phyloP scores from a whole-genome alignment of 1,140 invertebrate genomes.

The Theocolax elegans region DNA sequence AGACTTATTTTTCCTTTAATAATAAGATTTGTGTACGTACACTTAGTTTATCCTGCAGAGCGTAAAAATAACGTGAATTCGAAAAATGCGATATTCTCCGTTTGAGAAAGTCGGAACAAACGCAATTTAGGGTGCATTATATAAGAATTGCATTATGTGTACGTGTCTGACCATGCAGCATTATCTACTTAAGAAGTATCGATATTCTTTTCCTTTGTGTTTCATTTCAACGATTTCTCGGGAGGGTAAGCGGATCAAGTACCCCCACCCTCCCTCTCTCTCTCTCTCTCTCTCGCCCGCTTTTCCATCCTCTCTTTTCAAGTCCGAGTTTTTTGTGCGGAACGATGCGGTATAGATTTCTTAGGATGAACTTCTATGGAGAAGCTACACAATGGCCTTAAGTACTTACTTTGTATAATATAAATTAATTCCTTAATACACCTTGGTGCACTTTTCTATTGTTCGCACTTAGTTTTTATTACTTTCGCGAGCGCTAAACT shows the following conservation, averaged over 20 bases:
- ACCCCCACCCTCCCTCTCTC: not conserved
- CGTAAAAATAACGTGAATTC: not conserved
- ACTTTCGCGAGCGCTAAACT: too few species aligned
- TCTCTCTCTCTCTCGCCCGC: not conserved
- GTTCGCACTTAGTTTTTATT: too few species aligned
- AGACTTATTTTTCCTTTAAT: too few species aligned
- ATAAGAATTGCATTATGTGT: constrained; percentile 7
- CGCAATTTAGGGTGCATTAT: constrained; percentile 4
- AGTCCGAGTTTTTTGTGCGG: constrained; percentile 11
- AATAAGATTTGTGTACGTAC: too few species aligned
- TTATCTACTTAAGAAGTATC: constrained; percentile 18
- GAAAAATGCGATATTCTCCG: constrained; percentile 2
- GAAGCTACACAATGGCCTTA: constrained; percentile 11
- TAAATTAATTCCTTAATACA: constrained; percentile 28
- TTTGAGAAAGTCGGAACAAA: constrained; percentile 13
- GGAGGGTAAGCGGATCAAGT: constrained; percentile 27
- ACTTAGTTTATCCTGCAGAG: not conserved
- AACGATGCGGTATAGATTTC: constrained; percentile 2
- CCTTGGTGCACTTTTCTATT: too few species aligned
- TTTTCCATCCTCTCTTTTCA: constrained; percentile 13
- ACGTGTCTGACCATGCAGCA: constrained; percentile 15
- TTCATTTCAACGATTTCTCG: constrained; percentile 17
- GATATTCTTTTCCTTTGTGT: constrained; percentile 9
- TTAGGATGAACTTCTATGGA: constrained; percentile 2
- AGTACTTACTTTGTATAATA: constrained; percentile 3